These are phyloP conservation scores for Polypedilum vanderplanki DNA, from an alignment of 1,140 invertebrate species.

Conservation along the genomic window DNA sequence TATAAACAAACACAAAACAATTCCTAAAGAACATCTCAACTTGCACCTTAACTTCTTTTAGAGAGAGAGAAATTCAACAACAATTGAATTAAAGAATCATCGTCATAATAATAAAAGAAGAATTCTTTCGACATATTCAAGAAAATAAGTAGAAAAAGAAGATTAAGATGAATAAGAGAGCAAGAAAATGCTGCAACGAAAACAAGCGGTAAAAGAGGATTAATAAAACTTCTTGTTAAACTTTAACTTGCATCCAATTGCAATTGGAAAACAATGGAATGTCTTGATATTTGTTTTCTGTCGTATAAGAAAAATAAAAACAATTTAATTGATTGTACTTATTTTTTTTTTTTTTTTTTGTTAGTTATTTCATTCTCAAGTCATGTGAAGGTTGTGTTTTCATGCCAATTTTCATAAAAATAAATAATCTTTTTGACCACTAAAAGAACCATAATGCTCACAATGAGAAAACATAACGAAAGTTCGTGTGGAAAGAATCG, in stretches of 20 bases:
- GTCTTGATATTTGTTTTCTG: constrained; percentile 18
- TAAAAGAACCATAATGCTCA: background rate
- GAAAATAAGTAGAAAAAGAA: no score
- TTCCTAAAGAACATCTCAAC: background rate
- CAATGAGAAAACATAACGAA: background rate
- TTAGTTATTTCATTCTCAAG: background rate
- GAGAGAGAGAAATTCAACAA: background rate
- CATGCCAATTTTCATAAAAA: constrained; percentile 15
- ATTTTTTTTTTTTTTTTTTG: background rate
- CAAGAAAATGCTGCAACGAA: background rate
- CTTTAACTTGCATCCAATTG: constrained; percentile 5
- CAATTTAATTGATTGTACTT: constrained; percentile 14
- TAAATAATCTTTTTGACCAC: constrained; percentile 1
- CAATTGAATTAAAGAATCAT: constrained; percentile 14
- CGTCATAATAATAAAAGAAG: background rate
- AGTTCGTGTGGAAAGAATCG: constrained; percentile 10
- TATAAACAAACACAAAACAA: background rate
- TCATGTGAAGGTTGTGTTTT: constrained; percentile 5
- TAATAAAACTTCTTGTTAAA: constrained; percentile 16
- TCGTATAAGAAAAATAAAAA: background rate
- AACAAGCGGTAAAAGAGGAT: background rate
- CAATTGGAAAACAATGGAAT: constrained; percentile 15
- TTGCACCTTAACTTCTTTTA: background rate
- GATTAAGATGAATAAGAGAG: background rate
- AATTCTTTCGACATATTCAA: background rate